These are phyloP conservation scores for Ectobius pallidus DNA, from an alignment of 2,888 invertebrate genomes.

Conservation along the genomic window DNA sequence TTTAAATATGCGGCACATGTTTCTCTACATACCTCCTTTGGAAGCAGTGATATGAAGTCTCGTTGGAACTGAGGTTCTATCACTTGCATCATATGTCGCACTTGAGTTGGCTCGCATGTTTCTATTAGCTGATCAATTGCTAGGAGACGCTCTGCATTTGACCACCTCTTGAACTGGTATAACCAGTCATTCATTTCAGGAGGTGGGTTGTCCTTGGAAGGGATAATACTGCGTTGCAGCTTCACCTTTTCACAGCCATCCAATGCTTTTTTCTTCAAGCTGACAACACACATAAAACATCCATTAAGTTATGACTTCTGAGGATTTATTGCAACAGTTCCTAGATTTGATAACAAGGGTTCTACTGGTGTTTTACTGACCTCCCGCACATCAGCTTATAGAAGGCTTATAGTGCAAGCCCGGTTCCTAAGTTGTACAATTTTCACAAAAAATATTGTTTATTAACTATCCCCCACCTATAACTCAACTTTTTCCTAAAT, in stretches of 20 bases:
- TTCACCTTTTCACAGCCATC: constrained; percentile 44
- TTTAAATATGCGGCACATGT: too few relatives aligned
- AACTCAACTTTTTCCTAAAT: too few relatives aligned
- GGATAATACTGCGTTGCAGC: constrained; percentile 60
- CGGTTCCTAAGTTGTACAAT: too few relatives aligned
- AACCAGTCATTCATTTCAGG: constrained; percentile 79
- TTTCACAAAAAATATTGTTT: too few relatives aligned
- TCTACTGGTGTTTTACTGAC: too few relatives aligned
- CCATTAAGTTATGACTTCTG: too few relatives aligned
- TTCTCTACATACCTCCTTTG: constrained; percentile 78
- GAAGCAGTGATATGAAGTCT: constrained; percentile 95
- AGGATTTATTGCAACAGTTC: too few relatives aligned
- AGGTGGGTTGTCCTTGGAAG: constrained; percentile 81
- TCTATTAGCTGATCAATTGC: constrained; percentile 91
- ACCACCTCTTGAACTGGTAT: constrained; percentile 81
- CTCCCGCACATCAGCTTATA: too few relatives aligned
- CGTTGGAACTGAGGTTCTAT: constrained; percentile 98
- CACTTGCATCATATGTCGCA: constrained; percentile 96
- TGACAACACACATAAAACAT: constrained; percentile 30
- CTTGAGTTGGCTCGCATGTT: constrained; percentile 89
- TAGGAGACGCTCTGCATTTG: constrained; percentile 83
- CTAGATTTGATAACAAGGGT: too few relatives aligned
- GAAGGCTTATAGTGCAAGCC: too few relatives aligned
- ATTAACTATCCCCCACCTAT: too few relatives aligned
- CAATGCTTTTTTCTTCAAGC: constrained; percentile 42